A percentile compares a stretch with the other conserved stretches of the same genome.
Evolutionary conservation across 1,140 invertebrate genomes (phyloP).

Genomic region (Rhyzopertha dominica): DNA sequence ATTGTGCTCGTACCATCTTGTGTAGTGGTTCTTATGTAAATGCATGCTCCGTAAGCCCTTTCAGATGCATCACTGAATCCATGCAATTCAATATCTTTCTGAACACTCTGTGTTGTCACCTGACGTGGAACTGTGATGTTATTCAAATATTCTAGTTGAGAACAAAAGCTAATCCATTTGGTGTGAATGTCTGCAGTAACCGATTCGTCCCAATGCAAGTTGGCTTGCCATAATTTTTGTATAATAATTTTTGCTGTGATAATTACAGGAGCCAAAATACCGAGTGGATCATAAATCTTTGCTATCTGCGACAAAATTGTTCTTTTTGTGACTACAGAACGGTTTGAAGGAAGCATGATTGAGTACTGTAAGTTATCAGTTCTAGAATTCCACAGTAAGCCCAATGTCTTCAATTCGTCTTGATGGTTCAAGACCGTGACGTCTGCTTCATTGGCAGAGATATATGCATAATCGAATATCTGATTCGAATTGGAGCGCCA

Average conservation of each 20-base stretch:
- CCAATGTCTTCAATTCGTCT: conserved; percentile 7
- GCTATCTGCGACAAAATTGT: conserved; percentile 27
- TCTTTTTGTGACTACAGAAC: conserved; percentile 25
- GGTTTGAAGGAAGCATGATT: conserved; percentile 12
- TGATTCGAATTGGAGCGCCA: too few relatives aligned
- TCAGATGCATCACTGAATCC: conserved; percentile 27
- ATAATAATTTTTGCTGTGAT: conserved; percentile 42
- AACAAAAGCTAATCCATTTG: neutral
- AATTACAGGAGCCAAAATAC: conserved; percentile 34
- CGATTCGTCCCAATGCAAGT: conserved; percentile 42
- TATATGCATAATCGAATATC: neutral
- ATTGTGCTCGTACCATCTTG: conserved; percentile 11
- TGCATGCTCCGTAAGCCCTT: conserved; percentile 23
- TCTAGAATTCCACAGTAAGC: conserved; percentile 29
- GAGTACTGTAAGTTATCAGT: conserved; percentile 24
- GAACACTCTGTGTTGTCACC: neutral
- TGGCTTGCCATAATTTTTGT: conserved; percentile 39
- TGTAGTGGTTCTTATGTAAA: neutral
- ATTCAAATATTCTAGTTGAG: neutral
- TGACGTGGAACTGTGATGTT: conserved; percentile 1
- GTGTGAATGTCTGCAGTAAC: conserved; percentile 18
- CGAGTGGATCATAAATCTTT: conserved; percentile 23
- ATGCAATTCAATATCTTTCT: conserved; percentile 24
- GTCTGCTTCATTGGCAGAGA: neutral
- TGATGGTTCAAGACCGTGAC: conserved; percentile 1